Evolutionary conservation across 2,113 vertebrate species (phyloP).

Genomic region (Phainopepla nitens): DNA sequence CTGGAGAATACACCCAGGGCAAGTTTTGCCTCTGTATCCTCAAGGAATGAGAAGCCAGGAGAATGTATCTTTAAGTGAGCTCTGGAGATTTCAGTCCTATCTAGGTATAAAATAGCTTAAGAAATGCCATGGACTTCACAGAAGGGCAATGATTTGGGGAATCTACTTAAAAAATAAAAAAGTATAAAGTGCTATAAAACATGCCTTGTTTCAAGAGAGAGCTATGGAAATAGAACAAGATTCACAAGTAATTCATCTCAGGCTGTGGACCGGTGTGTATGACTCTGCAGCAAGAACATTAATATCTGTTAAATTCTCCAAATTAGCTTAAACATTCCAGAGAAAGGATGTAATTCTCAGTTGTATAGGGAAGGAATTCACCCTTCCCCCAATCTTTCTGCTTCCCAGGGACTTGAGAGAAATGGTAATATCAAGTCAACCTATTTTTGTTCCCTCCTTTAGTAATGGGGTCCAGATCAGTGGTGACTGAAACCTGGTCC

Average conservation of each 20-base stretch:
- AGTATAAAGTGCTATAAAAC: background rate
- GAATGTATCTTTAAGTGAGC: background rate
- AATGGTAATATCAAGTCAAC: background rate
- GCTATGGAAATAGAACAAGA: conserved; percentile 8
- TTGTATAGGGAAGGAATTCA: conserved; percentile 40
- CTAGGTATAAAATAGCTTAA: background rate
- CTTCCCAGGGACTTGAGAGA: background rate
- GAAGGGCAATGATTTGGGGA: background rate
- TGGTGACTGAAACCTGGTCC: background rate
- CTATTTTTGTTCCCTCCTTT: background rate
- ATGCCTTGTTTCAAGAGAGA: background rate
- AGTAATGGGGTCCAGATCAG: background rate
- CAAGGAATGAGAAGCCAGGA: background rate
- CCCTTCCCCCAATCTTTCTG: conserved; percentile 23
- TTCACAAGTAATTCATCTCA: conserved; percentile 42
- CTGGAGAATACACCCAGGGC: background rate
- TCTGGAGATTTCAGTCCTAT: background rate
- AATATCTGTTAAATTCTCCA: conserved; percentile 51
- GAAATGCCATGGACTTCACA: background rate
- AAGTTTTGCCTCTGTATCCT: background rate
- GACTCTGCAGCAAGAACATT: background rate
- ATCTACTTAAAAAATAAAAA: background rate
- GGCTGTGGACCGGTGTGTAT: background rate
- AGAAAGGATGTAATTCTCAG: conserved; percentile 50
- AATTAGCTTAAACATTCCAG: conserved; percentile 57